Conservation (phyloP, 2,797 vertebrate species). For the Chiroxiphia lanceolata region DNA sequence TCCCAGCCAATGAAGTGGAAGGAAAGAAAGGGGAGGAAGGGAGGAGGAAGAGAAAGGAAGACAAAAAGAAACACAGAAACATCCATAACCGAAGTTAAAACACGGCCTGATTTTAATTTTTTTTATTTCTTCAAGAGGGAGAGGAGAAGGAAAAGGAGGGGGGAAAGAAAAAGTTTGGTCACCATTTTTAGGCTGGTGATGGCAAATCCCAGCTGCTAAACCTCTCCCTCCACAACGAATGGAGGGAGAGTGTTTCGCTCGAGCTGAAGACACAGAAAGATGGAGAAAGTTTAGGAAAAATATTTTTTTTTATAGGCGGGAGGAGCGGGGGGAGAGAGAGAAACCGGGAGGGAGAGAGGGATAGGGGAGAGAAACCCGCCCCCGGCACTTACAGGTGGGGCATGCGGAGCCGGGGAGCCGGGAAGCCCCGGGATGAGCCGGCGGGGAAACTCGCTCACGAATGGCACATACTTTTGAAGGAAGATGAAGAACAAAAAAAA, state of each 20-base stretch:
- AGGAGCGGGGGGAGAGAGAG: not conserved
- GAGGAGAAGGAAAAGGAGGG: not conserved
- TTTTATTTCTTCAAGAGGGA: not conserved
- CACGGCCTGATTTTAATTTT: slow-evolving; percentile 43
- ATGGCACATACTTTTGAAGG: slow-evolving; percentile 81
- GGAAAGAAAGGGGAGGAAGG: slow-evolving; percentile 61
- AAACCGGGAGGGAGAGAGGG: not conserved
- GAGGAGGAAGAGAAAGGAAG: slow-evolving; percentile 62
- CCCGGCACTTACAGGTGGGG: slow-evolving; percentile 76
- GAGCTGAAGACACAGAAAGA: slow-evolving; percentile 58
- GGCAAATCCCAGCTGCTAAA: slow-evolving; percentile 71
- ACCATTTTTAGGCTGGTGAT: slow-evolving; percentile 74
- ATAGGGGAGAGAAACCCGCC: slow-evolving; percentile 36
- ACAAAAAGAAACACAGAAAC: slow-evolving; percentile 67
- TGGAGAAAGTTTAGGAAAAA: not conserved
- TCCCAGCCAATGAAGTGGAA: slow-evolving; percentile 78
- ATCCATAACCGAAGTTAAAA: slow-evolving; percentile 71
- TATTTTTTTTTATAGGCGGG: not conserved
- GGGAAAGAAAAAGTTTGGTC: slow-evolving; percentile 65
- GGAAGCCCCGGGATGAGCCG: slow-evolving; percentile 72
- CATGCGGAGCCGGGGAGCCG: slow-evolving; percentile 70
- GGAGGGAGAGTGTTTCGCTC: slow-evolving; percentile 65
- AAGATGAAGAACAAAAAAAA: slow-evolving; percentile 61
- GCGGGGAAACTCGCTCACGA: slow-evolving; percentile 76
- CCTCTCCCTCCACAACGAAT: slow-evolving; percentile 35